A percentile compares a stretch with the other conserved stretches of the same genome.
phyloP scores from a whole-genome alignment of 2,113 vertebrate species.

The Coreoperca whiteheadi region DNA sequence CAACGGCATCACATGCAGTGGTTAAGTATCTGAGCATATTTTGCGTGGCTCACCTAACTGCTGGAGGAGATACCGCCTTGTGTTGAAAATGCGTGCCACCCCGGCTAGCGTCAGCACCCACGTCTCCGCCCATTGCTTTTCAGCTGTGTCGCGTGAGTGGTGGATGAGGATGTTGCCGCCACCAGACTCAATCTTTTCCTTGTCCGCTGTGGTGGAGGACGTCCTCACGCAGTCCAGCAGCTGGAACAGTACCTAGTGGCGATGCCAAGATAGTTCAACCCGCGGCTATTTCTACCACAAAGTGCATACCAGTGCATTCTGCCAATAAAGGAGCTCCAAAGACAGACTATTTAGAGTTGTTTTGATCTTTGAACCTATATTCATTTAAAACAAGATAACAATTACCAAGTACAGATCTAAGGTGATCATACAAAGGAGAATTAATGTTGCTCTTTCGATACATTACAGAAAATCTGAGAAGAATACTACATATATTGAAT shows the following conservation, averaged over 20 bases:
- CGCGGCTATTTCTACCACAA: background rate
- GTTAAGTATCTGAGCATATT: background rate
- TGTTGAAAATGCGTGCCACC: conserved; percentile 98
- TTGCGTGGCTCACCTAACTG: conserved; percentile 87
- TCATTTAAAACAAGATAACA: background rate
- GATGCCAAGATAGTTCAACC: background rate
- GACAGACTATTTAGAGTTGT: background rate
- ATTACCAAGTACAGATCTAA: background rate
- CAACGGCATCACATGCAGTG: background rate
- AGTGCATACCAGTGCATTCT: background rate
- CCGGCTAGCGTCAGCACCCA: conserved; percentile 98
- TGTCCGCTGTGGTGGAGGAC: conserved; percentile 97
- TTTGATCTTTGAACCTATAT: background rate
- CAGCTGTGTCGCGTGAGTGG: conserved; percentile 98
- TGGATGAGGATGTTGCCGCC: conserved; percentile 99
- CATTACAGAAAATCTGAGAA: background rate
- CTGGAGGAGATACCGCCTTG: conserved; percentile 94
- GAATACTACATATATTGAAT: background rate
- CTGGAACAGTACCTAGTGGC: conserved; percentile 93
- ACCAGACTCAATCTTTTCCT: conserved; percentile 99
- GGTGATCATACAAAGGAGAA: background rate
- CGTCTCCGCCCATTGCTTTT: conserved; percentile 99
- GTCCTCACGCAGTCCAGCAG: conserved; percentile 93
- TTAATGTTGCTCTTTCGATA: background rate
- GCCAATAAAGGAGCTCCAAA: background rate